Base-by-base conservation (phyloP, 2,113 vertebrate genomes). In the Thinocorus orbignyianus region DNA sequence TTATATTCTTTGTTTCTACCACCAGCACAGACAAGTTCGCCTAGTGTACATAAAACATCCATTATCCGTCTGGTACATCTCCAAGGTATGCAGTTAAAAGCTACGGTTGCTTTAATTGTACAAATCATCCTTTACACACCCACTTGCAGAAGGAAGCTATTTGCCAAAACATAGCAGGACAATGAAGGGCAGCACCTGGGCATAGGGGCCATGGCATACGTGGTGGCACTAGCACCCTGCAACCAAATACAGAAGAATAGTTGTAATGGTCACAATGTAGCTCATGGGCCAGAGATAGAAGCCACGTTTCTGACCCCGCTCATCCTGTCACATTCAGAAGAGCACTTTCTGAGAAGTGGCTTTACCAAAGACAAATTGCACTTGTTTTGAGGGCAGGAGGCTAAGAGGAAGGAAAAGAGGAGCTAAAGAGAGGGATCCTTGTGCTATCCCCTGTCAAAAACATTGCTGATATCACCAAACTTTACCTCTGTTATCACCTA, bases 141-240 rank as follows among this genome's bases (percentile, higher is more conserved):
- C 37, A 69, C 33, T 33, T 18, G 13, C n/a, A 79, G 37, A 69
- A 74, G 28, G 33, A 46, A 79, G 42, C 13, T 48, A 8, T 18
- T 17, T 70, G 37, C 25, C 42, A 49, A 74, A 88, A 69, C 24
- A 7, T 18, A 74, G 68, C 30, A 54, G 16, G 22, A 7, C 37
- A 66, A 18, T 0, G 5, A 31, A 58, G 68, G 74, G 69, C 20
- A 60, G 28, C 13, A 72, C 14, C 35, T 44, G 16, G 26, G 31
- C 19, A 55, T 1, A 44, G 51, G 44, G 9, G 28, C 31, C 15
- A 6, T 4, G 20, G 42, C 31, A 33, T 12, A 55, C 0, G 0
- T 13, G 6, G 22, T 60, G 30, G 60, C 28, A 52, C 51, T 11
- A 81, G 18, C 44, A 51, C 12, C 46, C 35, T 61, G 33, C 1